Base-by-base conservation (phyloP, 1,140 invertebrate genomes). In the Drosophila ambigua region DNA sequence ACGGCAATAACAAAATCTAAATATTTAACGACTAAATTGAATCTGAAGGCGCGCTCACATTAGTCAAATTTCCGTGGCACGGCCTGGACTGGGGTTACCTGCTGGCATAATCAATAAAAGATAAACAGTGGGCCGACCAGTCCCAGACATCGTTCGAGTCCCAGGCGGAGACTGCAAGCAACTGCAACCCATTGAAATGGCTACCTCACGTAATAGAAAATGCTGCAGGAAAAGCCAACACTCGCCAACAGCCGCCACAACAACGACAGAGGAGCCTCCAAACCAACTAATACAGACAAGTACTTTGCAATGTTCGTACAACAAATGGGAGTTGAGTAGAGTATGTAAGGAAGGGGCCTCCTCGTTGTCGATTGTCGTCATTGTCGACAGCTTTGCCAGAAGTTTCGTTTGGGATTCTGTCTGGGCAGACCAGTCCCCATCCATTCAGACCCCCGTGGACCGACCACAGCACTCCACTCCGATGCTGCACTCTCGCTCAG, bases 21-120 rank as follows among this genome's bases (percentile, higher is more conserved):
- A 85, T 85, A 88, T 88, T 85, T 85, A 85, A 85, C 82, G 66
- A 88, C 83, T 85, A 82, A 85, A 85, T 85, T 85, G 83, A 87
- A 85, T 79, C 69, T 82, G 74, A 85, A 85, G 83, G 82, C 78
- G 69, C 59, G 69, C 63, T 64, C 51, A 77, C 79, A 82, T 83
- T 85, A 87, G 78, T 85, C 82, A 82, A 85, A 85, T 87, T 87
- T 82, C 52, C 60, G 39, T 39, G 65, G 62, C 69, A 75, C 66
- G 79, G 64, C 52, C 23, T 76, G 31, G 58, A 23, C 31, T 75
- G 72, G 31, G 51, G 57, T 58, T 81, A 77, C 81, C 81, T 85
- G 81, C 82, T 84, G 81, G 63, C 83, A 69, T 82, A 82, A 85
- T 82, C 83, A 85, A 82, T 85, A 85, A 82, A 87, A 81, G 61